Base-by-base conservation (phyloP, 2,113 vertebrate genomes). In the Struthidea cinerea region DNA sequence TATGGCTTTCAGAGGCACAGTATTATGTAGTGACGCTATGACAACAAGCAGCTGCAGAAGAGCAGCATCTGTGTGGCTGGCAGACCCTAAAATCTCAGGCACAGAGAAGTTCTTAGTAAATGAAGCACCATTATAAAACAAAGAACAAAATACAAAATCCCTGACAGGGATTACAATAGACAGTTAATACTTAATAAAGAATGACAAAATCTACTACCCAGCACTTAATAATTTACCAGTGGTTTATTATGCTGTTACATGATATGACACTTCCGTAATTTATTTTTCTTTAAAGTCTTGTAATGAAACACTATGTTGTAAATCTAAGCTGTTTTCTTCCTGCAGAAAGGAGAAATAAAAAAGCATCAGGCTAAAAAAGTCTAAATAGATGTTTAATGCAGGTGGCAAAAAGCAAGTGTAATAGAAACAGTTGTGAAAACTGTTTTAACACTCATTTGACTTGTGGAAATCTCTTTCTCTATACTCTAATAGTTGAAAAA, bases 271-370 rank as follows among this genome's bases (percentile, higher is more conserved):
- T 93, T 83, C 16, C 47, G 75, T 52, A 91, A 89, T 95, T 88
- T 93, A 86, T 84, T 86, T 93, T 89, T 78, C 75, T 90, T 95
- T 94, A 52, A 94, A 86, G 52, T 86, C 57, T 13, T 67, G 47
- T 67, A 78, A 68, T 75, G 52, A 84, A 84, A 84, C 30, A 50
- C 44, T 60, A 10, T 32, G 16, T 37, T 93, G 35, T 84, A 93
- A 86, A 92, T 92, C 55, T 74, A 77, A 69, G 33, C 47, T 86
- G 35, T 64, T 91, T 91, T 90, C 33, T 75, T 69, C 41, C 22
- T 71, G n/a, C 44, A 78, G 44, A 74, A 79, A 52, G 12, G 22
- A 68, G 69, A 10, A 23, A 85, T 67, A 55, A 79, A 47, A 49
- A 3, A 4, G 0, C 6, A 6, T 52, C 4, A 17, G 13, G 9